These are phyloP conservation scores for Corvus cornix DNA, from an alignment of 2,113 vertebrate species.

Conservation along the genomic window DNA sequence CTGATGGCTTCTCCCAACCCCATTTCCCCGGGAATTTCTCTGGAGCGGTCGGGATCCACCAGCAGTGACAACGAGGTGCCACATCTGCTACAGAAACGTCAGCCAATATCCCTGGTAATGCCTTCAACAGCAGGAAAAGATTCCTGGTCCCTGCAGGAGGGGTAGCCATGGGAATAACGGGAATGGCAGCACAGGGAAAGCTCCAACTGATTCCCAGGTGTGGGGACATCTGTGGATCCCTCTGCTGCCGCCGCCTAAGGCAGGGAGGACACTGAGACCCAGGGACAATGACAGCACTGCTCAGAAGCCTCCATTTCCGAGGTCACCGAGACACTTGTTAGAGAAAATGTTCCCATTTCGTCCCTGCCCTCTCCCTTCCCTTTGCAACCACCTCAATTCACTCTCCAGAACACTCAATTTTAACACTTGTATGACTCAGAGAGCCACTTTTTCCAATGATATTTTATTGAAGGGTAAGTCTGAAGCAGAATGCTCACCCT, in stretches of 20 bases:
- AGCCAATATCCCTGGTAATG: neutral
- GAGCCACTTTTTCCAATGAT: neutral
- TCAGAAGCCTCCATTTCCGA: neutral
- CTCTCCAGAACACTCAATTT: neutral
- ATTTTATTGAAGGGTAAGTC: neutral
- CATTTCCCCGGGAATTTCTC: neutral
- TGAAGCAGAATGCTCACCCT: neutral
- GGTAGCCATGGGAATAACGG: neutral
- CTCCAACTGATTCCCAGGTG: rapidly evolving
- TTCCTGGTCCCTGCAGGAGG: neutral
- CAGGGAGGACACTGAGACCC: neutral
- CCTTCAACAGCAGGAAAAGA: neutral
- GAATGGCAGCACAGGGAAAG: neutral
- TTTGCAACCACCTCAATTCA: neutral
- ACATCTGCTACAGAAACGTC: neutral
- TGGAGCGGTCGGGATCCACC: rapidly evolving
- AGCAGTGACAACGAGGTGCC: neutral
- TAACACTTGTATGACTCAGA: neutral
- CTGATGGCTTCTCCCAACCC: neutral
- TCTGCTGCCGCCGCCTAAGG: neutral
- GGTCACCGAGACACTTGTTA: neutral
- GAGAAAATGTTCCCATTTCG: neutral
- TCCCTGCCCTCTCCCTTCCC: neutral
- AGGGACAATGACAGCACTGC: neutral
- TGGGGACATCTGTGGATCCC: neutral